Evolutionary conservation across 2,797 vertebrate species (phyloP).

Genomic region (Uromys caudimaculatus): DNA sequence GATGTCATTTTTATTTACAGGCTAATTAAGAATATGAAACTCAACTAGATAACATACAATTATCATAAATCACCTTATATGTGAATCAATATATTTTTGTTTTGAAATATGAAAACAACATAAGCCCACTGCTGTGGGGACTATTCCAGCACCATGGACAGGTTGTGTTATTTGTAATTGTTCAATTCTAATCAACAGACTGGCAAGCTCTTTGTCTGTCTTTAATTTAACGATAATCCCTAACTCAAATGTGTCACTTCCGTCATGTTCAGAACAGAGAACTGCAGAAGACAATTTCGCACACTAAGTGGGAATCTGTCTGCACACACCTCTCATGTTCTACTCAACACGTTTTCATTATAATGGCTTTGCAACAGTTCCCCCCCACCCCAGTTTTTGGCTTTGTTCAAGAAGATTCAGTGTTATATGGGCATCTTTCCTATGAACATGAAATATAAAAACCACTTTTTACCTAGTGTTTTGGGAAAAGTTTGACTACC

Average conservation of each 20-base stretch:
- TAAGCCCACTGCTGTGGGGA: slow-evolving; percentile 15
- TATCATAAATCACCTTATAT: slow-evolving; percentile 77
- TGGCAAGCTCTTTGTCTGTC: slow-evolving; percentile 72
- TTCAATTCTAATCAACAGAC: slow-evolving; percentile 77
- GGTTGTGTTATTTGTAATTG: slow-evolving; percentile 74
- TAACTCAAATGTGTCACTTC: slow-evolving; percentile 52
- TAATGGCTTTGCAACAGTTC: slow-evolving; percentile 1
- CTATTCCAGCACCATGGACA: slow-evolving; percentile 79
- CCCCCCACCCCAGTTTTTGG: slow-evolving; percentile 61
- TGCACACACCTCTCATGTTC: neutral
- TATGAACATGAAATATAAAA: slow-evolving; percentile 74
- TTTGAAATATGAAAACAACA: slow-evolving; percentile 59
- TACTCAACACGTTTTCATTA: neutral
- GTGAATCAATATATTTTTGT: slow-evolving; percentile 64
- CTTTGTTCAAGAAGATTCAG: slow-evolving; percentile 78
- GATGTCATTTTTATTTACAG: slow-evolving; percentile 85
- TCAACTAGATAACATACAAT: slow-evolving; percentile 77
- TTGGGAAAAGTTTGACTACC: slow-evolving; percentile 51
- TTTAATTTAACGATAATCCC: slow-evolving; percentile 80
- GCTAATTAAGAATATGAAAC: slow-evolving; percentile 84
- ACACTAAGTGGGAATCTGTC: neutral
- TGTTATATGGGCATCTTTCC: slow-evolving; percentile 58
- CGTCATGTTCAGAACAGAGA: slow-evolving; percentile 22
- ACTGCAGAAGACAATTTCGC: neutral
- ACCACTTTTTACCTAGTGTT: slow-evolving; percentile 70